Evolutionary conservation across 2,113 vertebrate genomes (phyloP).

Genomic region (Podarcis muralis): DNA sequence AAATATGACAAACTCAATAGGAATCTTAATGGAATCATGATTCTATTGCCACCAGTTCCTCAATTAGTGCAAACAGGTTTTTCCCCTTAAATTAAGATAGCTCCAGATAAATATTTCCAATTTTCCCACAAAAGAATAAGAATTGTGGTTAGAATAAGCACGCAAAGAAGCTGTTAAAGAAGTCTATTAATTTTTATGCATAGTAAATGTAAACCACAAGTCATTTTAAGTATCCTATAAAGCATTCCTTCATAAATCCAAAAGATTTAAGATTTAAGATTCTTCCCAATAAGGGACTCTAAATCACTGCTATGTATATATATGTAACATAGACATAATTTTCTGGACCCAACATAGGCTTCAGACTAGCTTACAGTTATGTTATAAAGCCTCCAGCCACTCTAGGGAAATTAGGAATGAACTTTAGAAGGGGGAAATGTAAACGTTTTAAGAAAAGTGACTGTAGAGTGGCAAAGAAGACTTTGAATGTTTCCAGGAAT

Average conservation of each 20-base stretch:
- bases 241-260: constrained; percentile 51
- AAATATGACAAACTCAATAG: neutral
- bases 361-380: neutral
- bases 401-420: neutral
- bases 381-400: neutral
- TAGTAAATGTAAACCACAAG: constrained; percentile 47
- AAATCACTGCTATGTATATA: neutral
- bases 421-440: neutral
- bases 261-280: constrained; percentile 12
- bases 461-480: neutral
- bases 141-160: constrained; percentile 30
- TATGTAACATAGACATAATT: neutral
- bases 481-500: neutral
- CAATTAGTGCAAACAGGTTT: neutral
- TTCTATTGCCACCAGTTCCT: neutral
- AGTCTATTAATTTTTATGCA: constrained; percentile 52
- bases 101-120: constrained; percentile 22
- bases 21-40: neutral
- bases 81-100: neutral
- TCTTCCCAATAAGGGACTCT: neutral
- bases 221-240: constrained; percentile 44
- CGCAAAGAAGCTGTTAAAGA: constrained; percentile 18
- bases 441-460: neutral
- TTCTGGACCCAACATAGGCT: neutral
- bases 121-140: constrained; percentile 23